Evolutionary conservation across 1,140 invertebrate genomes (phyloP).

Genomic region (Zelostemma sp.): DNA sequence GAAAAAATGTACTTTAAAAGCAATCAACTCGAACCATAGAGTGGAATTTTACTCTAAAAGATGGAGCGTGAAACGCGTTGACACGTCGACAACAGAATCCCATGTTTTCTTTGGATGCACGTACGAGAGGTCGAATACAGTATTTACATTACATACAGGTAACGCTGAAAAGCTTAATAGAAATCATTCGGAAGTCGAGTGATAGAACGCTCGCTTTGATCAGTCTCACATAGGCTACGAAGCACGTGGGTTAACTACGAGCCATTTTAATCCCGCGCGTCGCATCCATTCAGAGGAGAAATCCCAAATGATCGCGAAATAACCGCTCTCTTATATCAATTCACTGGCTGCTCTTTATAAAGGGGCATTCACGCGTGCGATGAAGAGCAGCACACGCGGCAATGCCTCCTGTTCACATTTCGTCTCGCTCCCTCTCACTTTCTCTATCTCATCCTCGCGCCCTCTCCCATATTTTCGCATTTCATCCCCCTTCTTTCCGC

Average conservation of each 20-base stretch:
- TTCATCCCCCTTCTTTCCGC: conserved; percentile 37
- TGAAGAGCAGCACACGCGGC: conserved; percentile 45
- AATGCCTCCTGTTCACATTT: conserved; percentile 24
- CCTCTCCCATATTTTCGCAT: conserved; percentile 21
- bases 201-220: conserved; percentile 59
- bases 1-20: too few relatives aligned
- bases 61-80: too few relatives aligned
- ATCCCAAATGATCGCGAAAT: conserved; percentile 70
- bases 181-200: conserved; percentile 38
- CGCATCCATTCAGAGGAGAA: conserved; percentile 47
- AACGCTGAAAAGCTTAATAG: conserved; percentile 45
- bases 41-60: too few relatives aligned
- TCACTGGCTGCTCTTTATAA: conserved; percentile 67
- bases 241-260: conserved; percentile 53
- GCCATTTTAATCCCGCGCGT: conserved; percentile 42
- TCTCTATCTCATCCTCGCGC: conserved; percentile 28
- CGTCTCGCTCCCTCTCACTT: conserved; percentile 32
- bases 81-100: too few relatives aligned
- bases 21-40: too few relatives aligned
- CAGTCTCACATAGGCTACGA: conserved; percentile 37
- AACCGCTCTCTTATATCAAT: conserved; percentile 72
- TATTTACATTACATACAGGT: conserved; percentile 43
- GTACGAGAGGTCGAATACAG: conserved; percentile 31
- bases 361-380: conserved; percentile 68
- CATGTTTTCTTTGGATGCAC: conserved; percentile 38